phyloP scores from a whole-genome alignment of 2,113 vertebrate species.

The Brevimyrus niger region DNA sequence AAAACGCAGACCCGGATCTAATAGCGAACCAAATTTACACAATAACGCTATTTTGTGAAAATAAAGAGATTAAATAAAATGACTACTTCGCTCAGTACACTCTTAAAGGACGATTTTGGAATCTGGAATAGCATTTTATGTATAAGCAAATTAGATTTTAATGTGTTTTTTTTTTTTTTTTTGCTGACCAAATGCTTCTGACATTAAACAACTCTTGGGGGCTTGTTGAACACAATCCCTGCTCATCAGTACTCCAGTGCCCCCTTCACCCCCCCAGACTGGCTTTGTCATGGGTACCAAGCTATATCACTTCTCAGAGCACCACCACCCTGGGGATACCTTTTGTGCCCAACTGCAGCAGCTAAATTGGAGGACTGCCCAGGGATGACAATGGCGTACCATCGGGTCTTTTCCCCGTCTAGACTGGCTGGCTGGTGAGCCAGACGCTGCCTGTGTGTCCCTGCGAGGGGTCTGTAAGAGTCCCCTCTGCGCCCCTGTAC shows the following conservation, averaged over 20 bases:
- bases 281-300: constrained; percentile 20
- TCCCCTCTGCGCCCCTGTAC: not conserved
- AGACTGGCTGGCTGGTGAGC: constrained; percentile 14
- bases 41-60: not conserved
- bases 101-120: not conserved
- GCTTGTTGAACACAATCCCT: not conserved
- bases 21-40: not conserved
- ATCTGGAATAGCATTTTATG: not conserved
- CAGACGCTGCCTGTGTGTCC: not conserved
- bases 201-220: not conserved
- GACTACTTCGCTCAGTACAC: not conserved
- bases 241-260: not conserved
- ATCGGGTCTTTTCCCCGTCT: constrained; percentile 12
- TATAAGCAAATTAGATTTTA: not conserved
- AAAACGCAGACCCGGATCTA: not conserved
- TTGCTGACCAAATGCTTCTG: not conserved
- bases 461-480: not conserved
- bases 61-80: no score
- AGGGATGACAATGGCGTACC: constrained; percentile 14
- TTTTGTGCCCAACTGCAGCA: constrained; percentile 13
- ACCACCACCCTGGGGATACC: not conserved
- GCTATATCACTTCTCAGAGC: not conserved
- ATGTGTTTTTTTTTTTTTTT: not conserved
- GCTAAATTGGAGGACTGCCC: constrained; percentile 16
- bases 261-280: not conserved